Evolutionary conservation across 2,113 vertebrate genomes (phyloP).

Genomic region (Tychaedon coryphoeus): DNA sequence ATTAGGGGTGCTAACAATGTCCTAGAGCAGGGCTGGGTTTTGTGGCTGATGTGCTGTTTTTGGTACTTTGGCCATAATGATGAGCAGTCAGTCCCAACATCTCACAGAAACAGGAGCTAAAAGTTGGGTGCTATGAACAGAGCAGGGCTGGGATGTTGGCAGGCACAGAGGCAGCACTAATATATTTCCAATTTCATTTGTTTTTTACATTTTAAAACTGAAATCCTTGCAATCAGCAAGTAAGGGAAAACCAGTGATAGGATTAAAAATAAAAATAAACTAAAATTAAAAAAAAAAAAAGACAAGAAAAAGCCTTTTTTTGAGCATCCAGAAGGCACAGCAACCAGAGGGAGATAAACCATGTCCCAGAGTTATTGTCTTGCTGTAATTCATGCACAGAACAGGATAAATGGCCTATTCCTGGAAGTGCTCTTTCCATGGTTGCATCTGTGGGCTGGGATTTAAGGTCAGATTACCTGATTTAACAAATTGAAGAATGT

Average conservation of each 20-base stretch:
- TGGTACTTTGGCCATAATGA: background rate
- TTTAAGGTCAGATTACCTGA: background rate
- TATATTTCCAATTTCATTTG: background rate
- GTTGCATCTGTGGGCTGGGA: background rate
- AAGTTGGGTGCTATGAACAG: background rate
- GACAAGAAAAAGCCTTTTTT: fast-evolving
- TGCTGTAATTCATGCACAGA: background rate
- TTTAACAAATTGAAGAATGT: background rate
- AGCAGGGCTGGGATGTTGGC: background rate
- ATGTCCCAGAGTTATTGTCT: background rate
- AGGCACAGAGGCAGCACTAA: background rate
- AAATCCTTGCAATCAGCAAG: background rate
- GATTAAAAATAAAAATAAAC: background rate
- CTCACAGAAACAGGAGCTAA: background rate
- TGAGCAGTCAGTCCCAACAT: background rate
- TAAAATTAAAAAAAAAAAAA: background rate
- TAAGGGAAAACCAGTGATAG: fast-evolving
- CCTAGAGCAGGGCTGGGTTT: background rate
- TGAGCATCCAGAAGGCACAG: background rate
- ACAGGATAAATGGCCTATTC: background rate
- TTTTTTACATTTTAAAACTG: background rate
- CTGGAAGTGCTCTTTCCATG: background rate
- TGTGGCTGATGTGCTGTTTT: background rate
- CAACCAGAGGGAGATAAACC: background rate
- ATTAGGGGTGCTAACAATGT: background rate